These are phyloP conservation scores for Aspidoscelis tigris DNA, from an alignment of 2,113 vertebrate species.

Conservation along the genomic window DNA sequence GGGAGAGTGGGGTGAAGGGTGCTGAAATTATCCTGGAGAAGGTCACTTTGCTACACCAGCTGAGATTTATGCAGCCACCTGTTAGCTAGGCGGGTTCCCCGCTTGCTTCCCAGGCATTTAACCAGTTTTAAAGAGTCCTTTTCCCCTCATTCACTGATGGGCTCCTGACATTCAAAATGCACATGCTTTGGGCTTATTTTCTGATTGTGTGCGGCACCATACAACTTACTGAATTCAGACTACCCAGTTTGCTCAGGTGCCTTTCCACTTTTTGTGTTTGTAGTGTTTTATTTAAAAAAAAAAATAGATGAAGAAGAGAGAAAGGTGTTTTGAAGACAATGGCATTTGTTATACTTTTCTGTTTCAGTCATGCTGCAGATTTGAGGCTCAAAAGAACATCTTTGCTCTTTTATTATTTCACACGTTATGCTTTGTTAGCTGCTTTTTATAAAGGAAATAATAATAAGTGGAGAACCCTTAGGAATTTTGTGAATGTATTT, in stretches of 20 bases:
- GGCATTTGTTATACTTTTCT: conserved; percentile 53
- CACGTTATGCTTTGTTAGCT: conserved; percentile 40
- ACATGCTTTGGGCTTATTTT: conserved; percentile 76
- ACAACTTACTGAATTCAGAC: conserved; percentile 88
- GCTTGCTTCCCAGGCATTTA: conserved; percentile 85
- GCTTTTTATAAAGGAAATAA: conserved; percentile 10
- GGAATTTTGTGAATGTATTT: conserved; percentile 28
- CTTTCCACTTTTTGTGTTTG: conserved; percentile 84
- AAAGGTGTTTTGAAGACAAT: conserved; percentile 64
- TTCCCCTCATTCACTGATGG: conserved; percentile 75
- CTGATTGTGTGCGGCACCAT: conserved; percentile 81
- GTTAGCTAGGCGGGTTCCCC: conserved; percentile 87
- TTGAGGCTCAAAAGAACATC: background rate
- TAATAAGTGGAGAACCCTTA: conserved; percentile 28
- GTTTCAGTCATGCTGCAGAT: conserved; percentile 74
- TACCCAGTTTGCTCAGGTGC: conserved; percentile 84
- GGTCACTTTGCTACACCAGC: conserved; percentile 93
- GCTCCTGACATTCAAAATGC: conserved; percentile 79
- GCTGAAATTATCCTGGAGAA: conserved; percentile 85
- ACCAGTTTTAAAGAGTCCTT: conserved; percentile 86
- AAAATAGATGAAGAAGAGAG: conserved; percentile 64
- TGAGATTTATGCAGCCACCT: conserved; percentile 92
- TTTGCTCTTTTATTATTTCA: background rate
- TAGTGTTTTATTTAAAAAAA: conserved; percentile 76
- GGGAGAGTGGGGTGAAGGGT: conserved; percentile 31